Evolutionary conservation across 1,140 invertebrate genomes (phyloP).

Genomic region (Sinonovacula constricta): DNA sequence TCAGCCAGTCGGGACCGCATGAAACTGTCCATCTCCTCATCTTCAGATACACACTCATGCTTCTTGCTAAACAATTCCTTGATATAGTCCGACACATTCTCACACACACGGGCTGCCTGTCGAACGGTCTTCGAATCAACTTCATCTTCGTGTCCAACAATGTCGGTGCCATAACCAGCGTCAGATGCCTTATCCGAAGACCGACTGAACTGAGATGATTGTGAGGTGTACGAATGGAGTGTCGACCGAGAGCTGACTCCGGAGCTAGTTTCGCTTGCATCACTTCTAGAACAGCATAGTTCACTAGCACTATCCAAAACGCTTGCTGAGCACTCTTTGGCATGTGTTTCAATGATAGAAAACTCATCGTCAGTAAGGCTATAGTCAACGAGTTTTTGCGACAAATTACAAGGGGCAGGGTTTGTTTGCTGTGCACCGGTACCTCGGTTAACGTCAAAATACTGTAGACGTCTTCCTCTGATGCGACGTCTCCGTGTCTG

Average conservation of each 20-base stretch:
- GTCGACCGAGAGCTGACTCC: too few species aligned
- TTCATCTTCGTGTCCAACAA: not conserved
- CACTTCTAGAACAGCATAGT: not conserved
- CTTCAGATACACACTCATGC: conserved; percentile 8
- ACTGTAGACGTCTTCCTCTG: not conserved
- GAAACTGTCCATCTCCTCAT: conserved; percentile 51
- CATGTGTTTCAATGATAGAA: conserved; percentile 5
- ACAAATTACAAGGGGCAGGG: too few species aligned
- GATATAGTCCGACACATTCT: conserved; percentile 20
- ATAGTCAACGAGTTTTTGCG: conserved; percentile 45
- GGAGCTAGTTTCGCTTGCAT: not conserved
- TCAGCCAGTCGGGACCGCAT: conserved; percentile 29
- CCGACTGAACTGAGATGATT: not conserved
- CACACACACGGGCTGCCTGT: not conserved
- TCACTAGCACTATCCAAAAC: not conserved
- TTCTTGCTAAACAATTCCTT: conserved; percentile 16
- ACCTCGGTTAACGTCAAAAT: too few species aligned
- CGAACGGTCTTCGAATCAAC: not conserved
- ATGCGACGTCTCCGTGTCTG: conserved; percentile 3
- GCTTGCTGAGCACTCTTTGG: too few species aligned
- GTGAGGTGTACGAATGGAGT: not conserved
- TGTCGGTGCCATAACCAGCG: not conserved
- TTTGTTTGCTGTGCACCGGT: too few species aligned
- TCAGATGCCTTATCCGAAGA: not conserved
- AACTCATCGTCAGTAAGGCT: conserved; percentile 41